phyloP scores from a whole-genome alignment of 37 sponge, comb jelly and placozoan genomes.

The Sycon ciliatum region DNA sequence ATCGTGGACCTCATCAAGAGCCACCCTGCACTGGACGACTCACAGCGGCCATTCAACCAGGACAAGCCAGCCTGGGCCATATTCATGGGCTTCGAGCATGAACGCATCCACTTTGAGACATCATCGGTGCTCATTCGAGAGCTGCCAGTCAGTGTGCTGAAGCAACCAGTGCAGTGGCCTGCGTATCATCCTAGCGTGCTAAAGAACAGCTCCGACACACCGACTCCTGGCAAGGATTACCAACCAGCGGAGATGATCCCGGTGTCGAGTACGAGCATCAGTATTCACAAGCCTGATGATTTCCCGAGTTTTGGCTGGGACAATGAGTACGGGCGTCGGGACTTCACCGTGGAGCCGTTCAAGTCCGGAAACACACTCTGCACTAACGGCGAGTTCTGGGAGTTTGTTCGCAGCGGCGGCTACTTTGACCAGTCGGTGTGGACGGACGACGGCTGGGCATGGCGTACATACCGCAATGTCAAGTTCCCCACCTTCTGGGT shows the following conservation, averaged over 20 bases:
- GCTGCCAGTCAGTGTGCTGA: conserved; percentile 52
- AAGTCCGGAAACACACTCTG: no score
- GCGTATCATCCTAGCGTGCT: no score
- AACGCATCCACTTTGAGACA: conserved; percentile 72
- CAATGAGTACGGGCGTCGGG: conserved; percentile 83
- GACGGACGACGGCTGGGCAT: conserved; percentile 86
- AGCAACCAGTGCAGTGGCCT: conserved; percentile 59
- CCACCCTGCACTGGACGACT: conserved; percentile 46
- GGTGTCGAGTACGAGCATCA: no score
- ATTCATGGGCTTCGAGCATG: conserved; percentile 74
- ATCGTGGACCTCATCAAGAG: conserved; percentile 50
- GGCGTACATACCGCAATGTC: conserved; percentile 53
- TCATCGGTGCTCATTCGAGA: conserved; percentile 74
- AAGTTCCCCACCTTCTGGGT: conserved; percentile 81
- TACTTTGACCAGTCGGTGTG: conserved; percentile 54
- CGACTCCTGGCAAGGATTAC: no score
- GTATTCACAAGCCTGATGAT: conserved; percentile 59
- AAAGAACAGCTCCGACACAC: no score
- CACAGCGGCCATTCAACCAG: conserved; percentile 56
- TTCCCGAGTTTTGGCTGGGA: conserved; percentile 90
- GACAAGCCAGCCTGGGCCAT: conserved; percentile 65
- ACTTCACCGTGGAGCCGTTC: no score
- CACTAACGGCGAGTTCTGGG: conserved; percentile 68
- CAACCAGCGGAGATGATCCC: no score
- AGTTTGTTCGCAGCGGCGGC: conserved; percentile 67